phyloP scores from a whole-genome alignment of 2,113 vertebrate species.

The Xenopus tropicalis region DNA sequence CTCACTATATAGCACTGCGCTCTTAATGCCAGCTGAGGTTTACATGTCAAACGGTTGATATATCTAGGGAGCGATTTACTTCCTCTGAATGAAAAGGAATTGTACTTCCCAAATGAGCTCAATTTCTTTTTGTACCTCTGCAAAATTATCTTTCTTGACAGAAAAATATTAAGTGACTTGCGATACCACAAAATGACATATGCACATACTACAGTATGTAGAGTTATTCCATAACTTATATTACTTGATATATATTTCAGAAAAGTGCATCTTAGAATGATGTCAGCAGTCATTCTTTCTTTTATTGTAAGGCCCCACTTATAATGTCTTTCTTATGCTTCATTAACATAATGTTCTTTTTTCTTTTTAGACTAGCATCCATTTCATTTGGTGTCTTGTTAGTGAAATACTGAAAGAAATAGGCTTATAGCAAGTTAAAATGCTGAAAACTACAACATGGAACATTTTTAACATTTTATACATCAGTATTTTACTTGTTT shows the following conservation, averaged over 20 bases:
- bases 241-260: neutral
- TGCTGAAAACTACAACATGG: constrained; percentile 48
- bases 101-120: too few relatives aligned
- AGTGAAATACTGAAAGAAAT: constrained; percentile 52
- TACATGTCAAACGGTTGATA: too few relatives aligned
- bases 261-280: constrained; percentile 1
- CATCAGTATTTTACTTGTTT: constrained; percentile 50
- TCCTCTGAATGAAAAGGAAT: too few relatives aligned
- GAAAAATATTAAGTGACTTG: too few relatives aligned
- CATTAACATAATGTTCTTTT: constrained; percentile 50
- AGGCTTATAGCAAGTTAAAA: constrained; percentile 41
- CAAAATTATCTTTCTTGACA: too few relatives aligned
- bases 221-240: too few relatives aligned
- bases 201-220: too few relatives aligned
- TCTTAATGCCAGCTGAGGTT: too few relatives aligned
- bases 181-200: too few relatives aligned
- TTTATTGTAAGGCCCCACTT: constrained; percentile 49
- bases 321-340: constrained; percentile 22
- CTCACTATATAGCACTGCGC: too few relatives aligned
- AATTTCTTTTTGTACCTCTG: too few relatives aligned
- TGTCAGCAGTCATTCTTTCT: constrained; percentile 20
- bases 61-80: too few relatives aligned
- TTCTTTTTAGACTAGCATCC: constrained; percentile 53
- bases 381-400: constrained; percentile 51
- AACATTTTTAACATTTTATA: constrained; percentile 45